Conservation (phyloP, 2,888 invertebrate genomes). For the Neoscelio sp. region DNA sequence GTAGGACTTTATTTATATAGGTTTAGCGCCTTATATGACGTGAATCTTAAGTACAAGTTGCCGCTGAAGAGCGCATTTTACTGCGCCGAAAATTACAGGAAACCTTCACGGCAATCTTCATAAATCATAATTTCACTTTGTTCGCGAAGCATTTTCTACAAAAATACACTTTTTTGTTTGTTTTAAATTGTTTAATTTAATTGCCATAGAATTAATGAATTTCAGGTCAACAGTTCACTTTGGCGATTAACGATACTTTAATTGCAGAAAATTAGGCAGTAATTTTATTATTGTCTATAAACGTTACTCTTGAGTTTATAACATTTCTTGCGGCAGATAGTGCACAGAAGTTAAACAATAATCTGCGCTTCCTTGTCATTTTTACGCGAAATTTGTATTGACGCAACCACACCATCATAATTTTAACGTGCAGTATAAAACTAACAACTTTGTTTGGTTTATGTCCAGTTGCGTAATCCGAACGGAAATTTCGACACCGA, state of each 20-base stretch:
- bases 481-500: slow-evolving; percentile 28
- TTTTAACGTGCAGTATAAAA: slow-evolving; percentile 33
- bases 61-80: slow-evolving; percentile 6
- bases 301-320: too few species aligned
- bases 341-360: not conserved
- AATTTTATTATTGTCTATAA: not conserved
- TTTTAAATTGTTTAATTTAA: slow-evolving; percentile 3
- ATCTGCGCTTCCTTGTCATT: slow-evolving; percentile 2
- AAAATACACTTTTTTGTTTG: slow-evolving; percentile 14
- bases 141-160: not conserved
- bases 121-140: slow-evolving; percentile 11
- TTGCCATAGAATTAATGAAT: too few species aligned
- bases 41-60: slow-evolving; percentile 5
- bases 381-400: too few species aligned
- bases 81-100: slow-evolving; percentile 26
- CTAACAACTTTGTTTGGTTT: slow-evolving; percentile 30
- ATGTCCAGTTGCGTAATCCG: slow-evolving; percentile 22
- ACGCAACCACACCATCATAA: slow-evolving; percentile 18
- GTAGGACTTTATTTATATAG: not conserved
- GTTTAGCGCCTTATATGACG: slow-evolving; percentile 23
- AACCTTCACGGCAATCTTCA: not conserved
- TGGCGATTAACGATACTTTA: slow-evolving; percentile 7
- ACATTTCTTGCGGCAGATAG: too few species aligned
- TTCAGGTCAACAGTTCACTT: too few species aligned
- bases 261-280: not conserved